Conservation (phyloP, 1,140 invertebrate species). For the Drosophila pseudoananassae region DNA sequence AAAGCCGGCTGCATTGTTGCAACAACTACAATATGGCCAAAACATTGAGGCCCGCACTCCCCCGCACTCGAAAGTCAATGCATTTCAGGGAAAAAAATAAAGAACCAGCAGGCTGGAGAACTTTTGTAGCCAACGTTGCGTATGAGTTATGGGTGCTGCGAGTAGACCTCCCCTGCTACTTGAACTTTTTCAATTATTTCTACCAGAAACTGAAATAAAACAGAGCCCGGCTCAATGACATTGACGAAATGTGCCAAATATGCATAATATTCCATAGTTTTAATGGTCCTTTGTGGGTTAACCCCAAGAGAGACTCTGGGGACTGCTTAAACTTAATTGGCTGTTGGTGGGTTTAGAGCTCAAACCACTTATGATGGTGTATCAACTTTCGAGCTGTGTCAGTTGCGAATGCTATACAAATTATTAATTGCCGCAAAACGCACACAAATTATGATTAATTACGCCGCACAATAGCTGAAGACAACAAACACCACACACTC, state of each 20-base stretch:
- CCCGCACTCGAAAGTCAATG: slow-evolving; percentile 72
- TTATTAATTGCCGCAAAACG: slow-evolving; percentile 78
- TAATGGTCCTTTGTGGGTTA: not conserved
- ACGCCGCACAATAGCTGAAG: slow-evolving; percentile 60
- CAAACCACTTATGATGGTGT: slow-evolving; percentile 30
- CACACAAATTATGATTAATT: slow-evolving; percentile 80
- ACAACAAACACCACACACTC: slow-evolving; percentile 24
- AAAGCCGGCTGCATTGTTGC: slow-evolving; percentile 42
- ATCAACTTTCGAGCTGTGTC: slow-evolving; percentile 44
- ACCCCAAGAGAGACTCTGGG: slow-evolving; percentile 8
- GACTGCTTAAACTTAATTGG: slow-evolving; percentile 44
- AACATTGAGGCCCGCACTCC: slow-evolving; percentile 46
- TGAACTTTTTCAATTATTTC: slow-evolving; percentile 74
- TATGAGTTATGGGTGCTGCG: slow-evolving; percentile 55
- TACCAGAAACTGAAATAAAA: slow-evolving; percentile 7
- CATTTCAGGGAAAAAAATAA: slow-evolving; percentile 56
- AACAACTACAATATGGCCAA: slow-evolving; percentile 22
- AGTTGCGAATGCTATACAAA: slow-evolving; percentile 63
- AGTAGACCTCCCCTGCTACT: slow-evolving; percentile 44
- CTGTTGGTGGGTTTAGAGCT: slow-evolving; percentile 31
- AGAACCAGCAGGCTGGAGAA: slow-evolving; percentile 17
- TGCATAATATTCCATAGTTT: not conserved
- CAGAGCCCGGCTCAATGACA: slow-evolving; percentile 14
- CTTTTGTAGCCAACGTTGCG: slow-evolving; percentile 47
- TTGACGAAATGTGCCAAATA: slow-evolving; percentile 24